Evolutionary conservation across 2,113 vertebrate species (phyloP).

Genomic region (Pipra filicauda): DNA sequence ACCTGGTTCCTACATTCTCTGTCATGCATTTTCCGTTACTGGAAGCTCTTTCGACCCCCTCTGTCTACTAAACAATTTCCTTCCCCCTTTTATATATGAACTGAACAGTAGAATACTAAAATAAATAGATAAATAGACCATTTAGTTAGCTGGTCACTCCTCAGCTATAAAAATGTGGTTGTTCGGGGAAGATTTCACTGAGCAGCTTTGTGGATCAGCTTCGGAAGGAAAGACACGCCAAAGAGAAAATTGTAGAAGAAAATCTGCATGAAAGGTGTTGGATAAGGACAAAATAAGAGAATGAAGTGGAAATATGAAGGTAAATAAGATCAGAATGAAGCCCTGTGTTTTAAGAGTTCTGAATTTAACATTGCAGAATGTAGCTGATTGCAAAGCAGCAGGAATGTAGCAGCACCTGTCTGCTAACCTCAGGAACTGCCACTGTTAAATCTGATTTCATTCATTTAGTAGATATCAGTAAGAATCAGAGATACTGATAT

Average conservation of each 20-base stretch:
- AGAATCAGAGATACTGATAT: not conserved
- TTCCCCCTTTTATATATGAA: not conserved
- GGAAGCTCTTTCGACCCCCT: not conserved
- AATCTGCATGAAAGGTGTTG: not conserved
- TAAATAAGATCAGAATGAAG: not conserved
- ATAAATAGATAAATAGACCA: not conserved
- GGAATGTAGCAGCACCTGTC: slow-evolving; percentile 48
- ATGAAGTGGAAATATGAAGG: not conserved
- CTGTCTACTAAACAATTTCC: not conserved
- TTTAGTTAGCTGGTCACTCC: not conserved
- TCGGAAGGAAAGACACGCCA: not conserved
- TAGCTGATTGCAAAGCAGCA: not conserved
- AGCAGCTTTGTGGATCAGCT: not conserved
- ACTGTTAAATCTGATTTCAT: not conserved
- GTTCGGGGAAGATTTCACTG: not conserved
- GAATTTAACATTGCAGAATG: not conserved
- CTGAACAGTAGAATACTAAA: not conserved
- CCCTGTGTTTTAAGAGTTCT: not conserved
- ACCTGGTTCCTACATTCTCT: not conserved
- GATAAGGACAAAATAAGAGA: not conserved
- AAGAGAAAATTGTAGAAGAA: not conserved
- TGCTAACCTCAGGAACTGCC: not conserved
- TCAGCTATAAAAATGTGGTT: not conserved
- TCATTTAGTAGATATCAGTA: not conserved
- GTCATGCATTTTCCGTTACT: not conserved